A percentile compares a stretch with the other conserved stretches of the same genome.
These are phyloP conservation scores for Oreochromis mossambicus DNA, from an alignment of 2,797 vertebrate genomes.

Conservation along the genomic window DNA sequence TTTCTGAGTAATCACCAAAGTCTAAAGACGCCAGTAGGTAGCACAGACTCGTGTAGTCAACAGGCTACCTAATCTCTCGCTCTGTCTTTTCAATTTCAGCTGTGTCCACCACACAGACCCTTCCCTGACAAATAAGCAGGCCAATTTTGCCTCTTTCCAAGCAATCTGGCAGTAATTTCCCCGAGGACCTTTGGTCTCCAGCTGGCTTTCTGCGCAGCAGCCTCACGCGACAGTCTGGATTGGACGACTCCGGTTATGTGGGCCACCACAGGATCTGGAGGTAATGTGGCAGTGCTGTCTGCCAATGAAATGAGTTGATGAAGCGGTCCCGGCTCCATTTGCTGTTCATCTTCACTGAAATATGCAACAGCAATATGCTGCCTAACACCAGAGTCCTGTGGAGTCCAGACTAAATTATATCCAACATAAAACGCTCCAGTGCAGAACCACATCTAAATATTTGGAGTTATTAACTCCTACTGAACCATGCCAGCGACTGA, in stretches of 20 bases:
- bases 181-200: constrained; percentile 15
- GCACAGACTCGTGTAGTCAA: not conserved
- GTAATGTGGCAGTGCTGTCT: constrained; percentile 9
- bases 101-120: not conserved
- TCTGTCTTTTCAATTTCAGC: not conserved
- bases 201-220: constrained; percentile 25
- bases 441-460: not conserved
- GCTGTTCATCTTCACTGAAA: constrained; percentile 1
- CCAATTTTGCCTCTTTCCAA: constrained; percentile 21
- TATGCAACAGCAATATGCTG: constrained; percentile 2
- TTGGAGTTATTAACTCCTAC: not conserved
- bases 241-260: constrained; percentile 6
- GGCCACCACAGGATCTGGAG: constrained; percentile 25
- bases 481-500: not conserved
- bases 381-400: not conserved
- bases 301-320: constrained; percentile 20
- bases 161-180: constrained; percentile 59
- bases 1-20: not conserved
- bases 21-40: not conserved
- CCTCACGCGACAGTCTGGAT: constrained; percentile 27
- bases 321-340: constrained; percentile 11
- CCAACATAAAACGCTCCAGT: not conserved
- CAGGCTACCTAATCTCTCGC: not conserved
- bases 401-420: not conserved
- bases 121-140: constrained; percentile 19